Evolutionary conservation across 2,797 vertebrate genomes (phyloP).

Genomic region (Syndactyla subalaris): DNA sequence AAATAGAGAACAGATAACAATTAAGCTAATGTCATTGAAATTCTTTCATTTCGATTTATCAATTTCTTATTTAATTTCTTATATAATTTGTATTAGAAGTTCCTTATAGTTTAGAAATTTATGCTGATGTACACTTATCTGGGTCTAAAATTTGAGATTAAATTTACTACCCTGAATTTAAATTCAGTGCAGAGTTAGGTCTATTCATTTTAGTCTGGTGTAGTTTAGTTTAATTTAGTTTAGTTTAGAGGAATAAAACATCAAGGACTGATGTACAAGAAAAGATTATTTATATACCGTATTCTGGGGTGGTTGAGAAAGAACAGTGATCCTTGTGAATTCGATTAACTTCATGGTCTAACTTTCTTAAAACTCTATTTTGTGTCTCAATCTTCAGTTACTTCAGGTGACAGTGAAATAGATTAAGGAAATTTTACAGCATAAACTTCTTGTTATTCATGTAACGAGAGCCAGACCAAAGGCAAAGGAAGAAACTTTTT

Average conservation of each 20-base stretch:
- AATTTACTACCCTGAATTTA: not conserved
- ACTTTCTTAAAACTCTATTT: not conserved
- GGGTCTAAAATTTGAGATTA: not conserved
- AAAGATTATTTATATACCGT: not conserved
- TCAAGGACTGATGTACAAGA: not conserved
- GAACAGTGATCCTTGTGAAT: not conserved
- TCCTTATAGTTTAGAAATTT: not conserved
- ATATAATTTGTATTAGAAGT: not conserved
- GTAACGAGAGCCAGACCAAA: not conserved
- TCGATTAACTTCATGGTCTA: not conserved
- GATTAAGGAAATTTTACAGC: not conserved
- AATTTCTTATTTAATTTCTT: not conserved
- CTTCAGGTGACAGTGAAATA: not conserved
- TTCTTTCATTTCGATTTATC: not conserved
- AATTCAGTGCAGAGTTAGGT: not conserved
- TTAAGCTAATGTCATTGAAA: not conserved
- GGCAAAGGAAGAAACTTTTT: not conserved
- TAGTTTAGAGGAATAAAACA: not conserved
- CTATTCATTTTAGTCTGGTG: not conserved
- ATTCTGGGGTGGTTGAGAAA: not conserved
- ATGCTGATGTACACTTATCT: accelerated
- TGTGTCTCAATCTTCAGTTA: not conserved
- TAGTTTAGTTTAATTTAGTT: not conserved
- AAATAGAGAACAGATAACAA: not conserved
- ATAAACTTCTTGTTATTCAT: not conserved